Evolutionary conservation across 1,140 invertebrate genomes (phyloP), one percentile per base, ranked within the genome.

Genomic region (Atta colombica): DNA sequence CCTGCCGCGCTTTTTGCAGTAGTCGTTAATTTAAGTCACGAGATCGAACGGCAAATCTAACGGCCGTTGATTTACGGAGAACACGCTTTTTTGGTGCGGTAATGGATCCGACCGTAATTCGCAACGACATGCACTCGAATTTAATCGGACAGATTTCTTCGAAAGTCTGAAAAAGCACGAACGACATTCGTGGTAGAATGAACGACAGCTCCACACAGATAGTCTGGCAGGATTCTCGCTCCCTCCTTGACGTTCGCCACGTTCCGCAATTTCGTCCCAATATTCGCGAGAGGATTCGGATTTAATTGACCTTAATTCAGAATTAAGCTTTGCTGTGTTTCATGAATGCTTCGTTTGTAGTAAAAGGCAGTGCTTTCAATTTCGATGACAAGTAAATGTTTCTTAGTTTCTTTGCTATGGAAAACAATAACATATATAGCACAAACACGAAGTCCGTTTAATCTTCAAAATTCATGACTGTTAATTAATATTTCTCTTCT

Each of bases 231-330:
- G 25, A 69, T 39, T 81, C 65, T 81, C 65, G 63, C 53, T 81
- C 53, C 65, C 45, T 81, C 35, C 55, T 86, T 61, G 53, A 86
- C 35, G n/a, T 55, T 12, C 21, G 21, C 21, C 21, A 53, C 74
- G 16, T 63, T 77, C 35, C 31, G 31, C 49, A 25, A 55, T 51
- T 75, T 63, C 28, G 45, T 35, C 77, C 39, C 14, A 35, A 85
- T 31, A 58, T 65, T 28, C 63, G 80, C 58, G 28, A 14, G 12
- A 35, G 53, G 55, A 45, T 60, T 80, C 69, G 60, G 58, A 77
- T 89, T 91, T 89, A 87, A 91, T 89, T 80, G 68, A 89, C 58
- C 77, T 21, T 21, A 35, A 10, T 53, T 84, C 53, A 63, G 55
- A 86, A 89, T 90, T 89, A 86, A 82, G 71, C 39, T 66, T 14